Base-by-base conservation (phyloP, 2,888 invertebrate species). In the Caenorhabditis virilis region DNA sequence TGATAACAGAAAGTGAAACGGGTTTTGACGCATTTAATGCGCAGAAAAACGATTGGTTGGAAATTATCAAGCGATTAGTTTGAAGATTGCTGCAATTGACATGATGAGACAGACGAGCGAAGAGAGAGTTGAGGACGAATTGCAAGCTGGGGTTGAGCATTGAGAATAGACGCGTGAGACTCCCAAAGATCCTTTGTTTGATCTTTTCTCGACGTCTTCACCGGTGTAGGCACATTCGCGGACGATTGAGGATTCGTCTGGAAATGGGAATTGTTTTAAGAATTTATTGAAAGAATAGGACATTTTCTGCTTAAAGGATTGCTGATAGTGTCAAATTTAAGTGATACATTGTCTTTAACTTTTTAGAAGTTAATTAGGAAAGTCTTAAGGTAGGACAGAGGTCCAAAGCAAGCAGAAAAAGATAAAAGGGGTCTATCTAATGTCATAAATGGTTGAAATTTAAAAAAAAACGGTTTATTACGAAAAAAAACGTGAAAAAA, bases 201-300 rank as follows among this genome's bases (percentile, higher is more conserved):
- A 60, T 42, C 70, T 72, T 18, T 30, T 53, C 11, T 63, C 65
- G 45, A 71, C 68, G 41, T 72, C 50, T 38, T 67, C 64, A 52
- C 76, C 76, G 15, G 62, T 63, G 64, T 77, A 77, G 30, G 76
- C 76, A 50, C 76, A 77, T 47, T 74, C 73, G 33, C 76, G 58
- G 42, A 73, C 64, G 20, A 76, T 33, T 9, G 73, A 70, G 11
- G 36, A 23, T 42, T 74, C 69, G 11, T 65, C 75, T 76, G 57
- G 45, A 72, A 72, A 22, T 41, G n/a, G n/a, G n/a, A n/a, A n/a
- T n/a, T n/a, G n/a, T n/a, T n/a, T n/a, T n/a, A n/a, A n/a, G n/a
- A n/a, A n/a, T n/a, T n/a, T n/a, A n/a, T 11, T 20, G 36, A 48
- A 45, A 25, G 27, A 42, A 56, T 2, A 18, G 15, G 11, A 18